A percentile compares a stretch with the other conserved stretches of the same genome.
phyloP scores from a whole-genome alignment of 2,888 invertebrate genomes.

The Lycaena phlaeas region DNA sequence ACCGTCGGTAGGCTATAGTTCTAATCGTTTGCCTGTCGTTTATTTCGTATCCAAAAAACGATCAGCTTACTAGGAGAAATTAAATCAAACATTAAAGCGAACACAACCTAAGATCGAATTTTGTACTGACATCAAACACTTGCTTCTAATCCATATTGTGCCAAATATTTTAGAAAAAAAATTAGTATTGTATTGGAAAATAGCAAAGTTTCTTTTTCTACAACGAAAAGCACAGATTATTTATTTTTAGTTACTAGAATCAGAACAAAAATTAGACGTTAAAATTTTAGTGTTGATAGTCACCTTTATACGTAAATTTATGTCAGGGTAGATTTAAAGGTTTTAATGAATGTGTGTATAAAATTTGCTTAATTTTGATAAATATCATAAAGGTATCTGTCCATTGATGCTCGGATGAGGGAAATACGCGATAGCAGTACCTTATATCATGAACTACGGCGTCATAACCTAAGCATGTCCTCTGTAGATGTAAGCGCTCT shows the following conservation, averaged over 20 bases:
- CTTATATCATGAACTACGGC: conserved; percentile 32
- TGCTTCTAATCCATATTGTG: conserved; percentile 58
- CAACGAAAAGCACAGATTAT: conserved; percentile 16
- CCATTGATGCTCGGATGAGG: conserved; percentile 40
- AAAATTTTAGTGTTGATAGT: conserved; percentile 64
- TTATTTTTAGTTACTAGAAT: conserved; percentile 47
- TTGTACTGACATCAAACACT: conserved; percentile 17
- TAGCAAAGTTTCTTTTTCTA: conserved; percentile 8
- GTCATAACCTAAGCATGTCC: conserved; percentile 53
- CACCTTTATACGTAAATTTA: conserved; percentile 92
- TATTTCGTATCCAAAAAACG: neutral
- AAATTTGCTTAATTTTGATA: conserved; percentile 59
- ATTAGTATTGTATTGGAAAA: conserved; percentile 19
- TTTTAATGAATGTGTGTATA: conserved; percentile 46
- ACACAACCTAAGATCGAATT: neutral
- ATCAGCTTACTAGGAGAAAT: neutral
- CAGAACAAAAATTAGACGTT: conserved; percentile 55
- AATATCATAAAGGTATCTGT: conserved; percentile 55
- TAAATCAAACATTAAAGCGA: neutral
- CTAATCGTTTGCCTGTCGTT: conserved; percentile 3
- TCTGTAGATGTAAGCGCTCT: conserved; percentile 33
- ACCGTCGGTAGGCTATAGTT: conserved; percentile 4
- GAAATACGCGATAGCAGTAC: conserved; percentile 24
- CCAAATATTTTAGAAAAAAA: conserved; percentile 47
- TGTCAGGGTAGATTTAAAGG: conserved; percentile 82